These are phyloP conservation scores for Todus mexicanus DNA, from an alignment of 2,797 vertebrate genomes.

Conservation along the genomic window DNA sequence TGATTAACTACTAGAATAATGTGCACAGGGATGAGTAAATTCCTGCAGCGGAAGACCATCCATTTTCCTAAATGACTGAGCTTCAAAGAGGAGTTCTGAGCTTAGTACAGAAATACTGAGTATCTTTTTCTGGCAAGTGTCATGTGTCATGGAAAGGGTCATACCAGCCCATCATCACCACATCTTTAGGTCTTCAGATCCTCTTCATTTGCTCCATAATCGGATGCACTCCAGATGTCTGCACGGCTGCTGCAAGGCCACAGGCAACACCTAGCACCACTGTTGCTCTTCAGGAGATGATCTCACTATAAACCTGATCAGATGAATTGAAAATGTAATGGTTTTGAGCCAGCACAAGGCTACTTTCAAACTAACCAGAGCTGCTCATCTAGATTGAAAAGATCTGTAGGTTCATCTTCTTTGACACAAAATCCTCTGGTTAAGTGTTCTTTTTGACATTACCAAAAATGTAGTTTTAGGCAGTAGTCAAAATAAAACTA, in stretches of 20 bases:
- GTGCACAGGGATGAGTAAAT: background rate
- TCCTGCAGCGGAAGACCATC: background rate
- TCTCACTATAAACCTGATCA: background rate
- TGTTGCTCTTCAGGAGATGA: background rate
- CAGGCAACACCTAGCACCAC: background rate
- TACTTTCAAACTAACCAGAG: background rate
- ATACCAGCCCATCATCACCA: background rate
- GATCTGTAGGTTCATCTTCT: background rate
- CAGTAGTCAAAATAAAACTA: background rate
- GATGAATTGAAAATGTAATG: background rate
- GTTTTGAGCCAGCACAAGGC: background rate
- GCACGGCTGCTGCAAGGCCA: background rate
- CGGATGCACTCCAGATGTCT: background rate
- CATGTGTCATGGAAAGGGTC: background rate
- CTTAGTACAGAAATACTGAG: background rate
- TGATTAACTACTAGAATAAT: slow-evolving; percentile 22
- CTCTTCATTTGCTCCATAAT: background rate
- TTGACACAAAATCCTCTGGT: background rate
- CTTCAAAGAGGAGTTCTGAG: background rate
- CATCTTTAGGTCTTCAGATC: background rate
- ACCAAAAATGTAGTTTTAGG: background rate
- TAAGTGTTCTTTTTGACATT: background rate
- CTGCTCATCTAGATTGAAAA: background rate
- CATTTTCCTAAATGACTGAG: slow-evolving; percentile 1
- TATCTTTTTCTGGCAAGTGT: background rate